phyloP scores from a whole-genome alignment of 2,888 invertebrate species.

The Acleris cristana region DNA sequence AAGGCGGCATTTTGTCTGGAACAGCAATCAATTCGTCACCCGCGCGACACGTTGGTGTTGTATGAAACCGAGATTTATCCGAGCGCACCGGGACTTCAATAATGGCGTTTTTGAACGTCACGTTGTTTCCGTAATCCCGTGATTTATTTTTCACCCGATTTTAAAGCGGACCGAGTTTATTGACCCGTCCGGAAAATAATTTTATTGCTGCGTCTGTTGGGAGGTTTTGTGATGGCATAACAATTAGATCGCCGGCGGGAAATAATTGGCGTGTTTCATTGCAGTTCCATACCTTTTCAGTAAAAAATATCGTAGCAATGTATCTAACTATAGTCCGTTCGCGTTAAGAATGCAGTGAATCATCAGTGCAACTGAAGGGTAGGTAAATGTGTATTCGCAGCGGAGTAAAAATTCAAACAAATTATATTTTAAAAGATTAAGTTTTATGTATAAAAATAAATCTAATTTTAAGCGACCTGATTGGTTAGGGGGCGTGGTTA shows the following conservation, averaged over 20 bases:
- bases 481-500: too few species aligned
- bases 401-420: too few species aligned
- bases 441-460: too few species aligned
- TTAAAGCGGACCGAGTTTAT: conserved; percentile 26
- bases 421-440: too few species aligned
- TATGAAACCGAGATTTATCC: conserved; percentile 36
- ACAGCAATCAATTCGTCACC: conserved; percentile 46
- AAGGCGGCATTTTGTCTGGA: conserved; percentile 34
- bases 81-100: conserved; percentile 23
- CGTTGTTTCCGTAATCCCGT: conserved; percentile 34
- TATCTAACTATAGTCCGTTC: too few species aligned
- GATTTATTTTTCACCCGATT: conserved; percentile 33
- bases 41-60: conserved; percentile 37
- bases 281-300: too few species aligned
- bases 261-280: neutral
- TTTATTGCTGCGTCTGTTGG: conserved; percentile 9
- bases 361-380: too few species aligned
- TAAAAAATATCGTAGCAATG: too few species aligned
- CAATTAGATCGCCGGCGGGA: conserved; percentile 8
- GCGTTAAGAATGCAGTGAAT: too few species aligned
- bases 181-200: conserved; percentile 26
- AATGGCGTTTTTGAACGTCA: conserved; percentile 36
- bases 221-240: conserved; percentile 4
- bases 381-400: too few species aligned
- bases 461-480: too few species aligned